Conservation (phyloP, 2,888 invertebrate species). For the Melinaea menophilus region DNA sequence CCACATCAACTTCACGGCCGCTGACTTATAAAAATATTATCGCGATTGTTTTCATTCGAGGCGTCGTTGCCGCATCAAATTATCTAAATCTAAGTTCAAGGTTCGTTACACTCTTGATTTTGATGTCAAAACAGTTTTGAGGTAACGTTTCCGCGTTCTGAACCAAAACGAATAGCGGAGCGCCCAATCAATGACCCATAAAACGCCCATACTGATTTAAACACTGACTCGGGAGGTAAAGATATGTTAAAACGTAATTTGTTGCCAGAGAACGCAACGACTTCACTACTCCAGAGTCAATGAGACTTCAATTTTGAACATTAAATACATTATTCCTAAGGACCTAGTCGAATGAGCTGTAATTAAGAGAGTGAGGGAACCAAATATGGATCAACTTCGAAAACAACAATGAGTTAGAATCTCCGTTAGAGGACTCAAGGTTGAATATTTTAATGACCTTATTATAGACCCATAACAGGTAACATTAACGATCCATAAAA, state of each 20-base stretch:
- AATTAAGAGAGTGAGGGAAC: slow-evolving; percentile 11
- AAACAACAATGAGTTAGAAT: slow-evolving; percentile 15
- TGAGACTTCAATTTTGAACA: too few relatives aligned
- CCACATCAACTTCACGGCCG: background rate
- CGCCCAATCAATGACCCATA: slow-evolving; percentile 54
- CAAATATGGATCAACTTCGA: slow-evolving; percentile 18
- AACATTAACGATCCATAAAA: slow-evolving; percentile 21
- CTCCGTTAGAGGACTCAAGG: slow-evolving; percentile 42
- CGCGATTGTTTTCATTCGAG: background rate
- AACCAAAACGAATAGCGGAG: slow-evolving; percentile 48
- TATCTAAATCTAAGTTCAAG: slow-evolving; percentile 49
- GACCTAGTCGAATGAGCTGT: slow-evolving; percentile 4
- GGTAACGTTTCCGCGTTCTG: slow-evolving; percentile 50
- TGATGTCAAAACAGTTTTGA: slow-evolving; percentile 50
- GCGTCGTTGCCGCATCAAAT: slow-evolving; percentile 14
- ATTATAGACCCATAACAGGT: slow-evolving; percentile 17
- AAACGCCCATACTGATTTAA: slow-evolving; percentile 63
- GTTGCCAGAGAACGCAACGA: too few relatives aligned
- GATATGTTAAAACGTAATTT: too few relatives aligned
- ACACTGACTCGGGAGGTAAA: slow-evolving; percentile 33
- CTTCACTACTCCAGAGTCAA: too few relatives aligned
- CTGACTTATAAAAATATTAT: background rate
- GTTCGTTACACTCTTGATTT: slow-evolving; percentile 42
- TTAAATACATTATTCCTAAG: background rate
- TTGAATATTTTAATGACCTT: slow-evolving; percentile 34